Conservation (phyloP, 2,113 vertebrate species). For the Aythya baeri region DNA sequence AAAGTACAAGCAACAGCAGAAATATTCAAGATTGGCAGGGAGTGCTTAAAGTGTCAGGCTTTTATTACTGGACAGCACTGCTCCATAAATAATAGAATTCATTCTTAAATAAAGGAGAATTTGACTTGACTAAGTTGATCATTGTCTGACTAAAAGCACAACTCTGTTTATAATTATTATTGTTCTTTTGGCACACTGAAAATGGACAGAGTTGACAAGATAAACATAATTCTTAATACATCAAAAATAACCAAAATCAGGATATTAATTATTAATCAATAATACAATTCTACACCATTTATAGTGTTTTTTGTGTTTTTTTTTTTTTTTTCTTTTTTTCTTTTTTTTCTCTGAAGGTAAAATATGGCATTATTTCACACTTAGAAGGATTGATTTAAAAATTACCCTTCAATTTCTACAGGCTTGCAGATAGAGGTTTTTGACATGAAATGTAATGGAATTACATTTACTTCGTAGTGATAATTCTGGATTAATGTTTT, state of each 20-base stretch:
- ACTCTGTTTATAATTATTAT: background rate
- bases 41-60: background rate
- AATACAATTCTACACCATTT: constrained; percentile 11
- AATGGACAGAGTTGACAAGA: background rate
- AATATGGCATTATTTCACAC: constrained; percentile 42
- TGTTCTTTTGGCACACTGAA: background rate
- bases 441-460: constrained; percentile 59
- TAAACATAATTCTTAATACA: background rate
- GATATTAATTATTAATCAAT: background rate
- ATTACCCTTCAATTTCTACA: constrained; percentile 60
- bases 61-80: background rate
- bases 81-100: background rate
- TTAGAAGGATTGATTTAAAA: constrained; percentile 66
- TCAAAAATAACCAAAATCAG: background rate
- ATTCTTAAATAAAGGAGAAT: background rate
- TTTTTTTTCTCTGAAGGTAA: constrained; percentile 13
- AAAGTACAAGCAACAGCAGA: background rate
- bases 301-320: background rate
- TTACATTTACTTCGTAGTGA: constrained; percentile 65
- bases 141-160: background rate
- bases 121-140: background rate
- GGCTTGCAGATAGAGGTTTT: background rate
- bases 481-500: constrained; percentile 74
- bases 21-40: background rate
- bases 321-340: background rate